Percentiles rank a stretch among this genome's conserved stretches.
Evolutionary conservation across 1,140 invertebrate species (phyloP).

Genomic region (Zophobas morio): DNA sequence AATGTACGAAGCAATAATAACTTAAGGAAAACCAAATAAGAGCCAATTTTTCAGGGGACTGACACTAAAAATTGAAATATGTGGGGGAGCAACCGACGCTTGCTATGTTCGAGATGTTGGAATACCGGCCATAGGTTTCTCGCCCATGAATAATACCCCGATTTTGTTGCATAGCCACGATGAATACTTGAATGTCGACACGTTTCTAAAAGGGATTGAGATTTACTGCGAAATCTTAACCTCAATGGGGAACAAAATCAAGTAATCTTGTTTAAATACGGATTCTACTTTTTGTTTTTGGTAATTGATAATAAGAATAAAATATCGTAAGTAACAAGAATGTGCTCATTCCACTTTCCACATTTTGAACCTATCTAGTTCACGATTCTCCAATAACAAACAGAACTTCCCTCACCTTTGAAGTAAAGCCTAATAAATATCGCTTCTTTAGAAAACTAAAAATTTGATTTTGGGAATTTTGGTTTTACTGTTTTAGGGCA

Average conservation of each 20-base stretch:
- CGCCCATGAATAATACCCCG: slow-evolving; percentile 83
- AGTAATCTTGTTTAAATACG: too few relatives aligned
- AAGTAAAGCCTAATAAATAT: too few relatives aligned
- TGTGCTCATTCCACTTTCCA: too few relatives aligned
- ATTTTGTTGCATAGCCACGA: slow-evolving; percentile 85
- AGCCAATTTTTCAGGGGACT: slow-evolving; percentile 70
- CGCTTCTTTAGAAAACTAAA: too few relatives aligned
- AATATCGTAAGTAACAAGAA: too few relatives aligned
- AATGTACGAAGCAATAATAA: slow-evolving; percentile 63
- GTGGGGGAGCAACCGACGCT: slow-evolving; percentile 87
- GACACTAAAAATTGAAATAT: slow-evolving; percentile 78
- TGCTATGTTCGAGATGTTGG: slow-evolving; percentile 78
- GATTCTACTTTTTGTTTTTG: too few relatives aligned
- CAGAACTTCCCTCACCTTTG: too few relatives aligned
- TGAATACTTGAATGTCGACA: slow-evolving; percentile 79
- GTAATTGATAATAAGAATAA: too few relatives aligned
- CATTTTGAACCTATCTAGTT: too few relatives aligned
- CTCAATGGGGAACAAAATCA: slow-evolving; percentile 48
- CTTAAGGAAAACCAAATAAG: slow-evolving; percentile 5
- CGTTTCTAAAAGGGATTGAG: slow-evolving; percentile 80
- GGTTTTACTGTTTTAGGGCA: too few relatives aligned
- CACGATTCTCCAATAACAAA: too few relatives aligned
- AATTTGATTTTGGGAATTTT: too few relatives aligned
- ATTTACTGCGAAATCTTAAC: slow-evolving; percentile 78
- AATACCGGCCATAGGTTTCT: slow-evolving; percentile 84